Conservation (phyloP, 2,797 vertebrate species). For the Mormyrops attenuatus region DNA sequence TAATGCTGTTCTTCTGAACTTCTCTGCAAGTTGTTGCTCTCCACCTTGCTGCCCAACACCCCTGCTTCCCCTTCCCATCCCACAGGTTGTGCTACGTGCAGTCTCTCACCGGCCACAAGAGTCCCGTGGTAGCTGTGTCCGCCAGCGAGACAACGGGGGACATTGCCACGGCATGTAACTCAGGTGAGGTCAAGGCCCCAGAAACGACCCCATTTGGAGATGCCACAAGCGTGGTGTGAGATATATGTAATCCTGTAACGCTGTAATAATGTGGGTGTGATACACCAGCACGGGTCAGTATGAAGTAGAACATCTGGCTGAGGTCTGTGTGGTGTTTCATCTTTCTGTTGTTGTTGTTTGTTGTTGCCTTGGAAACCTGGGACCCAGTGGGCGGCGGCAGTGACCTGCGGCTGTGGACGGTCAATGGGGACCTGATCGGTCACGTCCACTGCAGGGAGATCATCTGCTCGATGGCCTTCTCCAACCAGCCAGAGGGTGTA, state of each 20-base stretch:
- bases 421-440: conserved; percentile 94
- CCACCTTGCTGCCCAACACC: neutral
- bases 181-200: conserved; percentile 62
- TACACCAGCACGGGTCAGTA: neutral
- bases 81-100: conserved; percentile 90
- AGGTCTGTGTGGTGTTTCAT: neutral
- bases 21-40: neutral
- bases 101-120: conserved; percentile 93
- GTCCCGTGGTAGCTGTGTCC: conserved; percentile 89
- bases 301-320: neutral
- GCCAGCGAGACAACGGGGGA: conserved; percentile 96
- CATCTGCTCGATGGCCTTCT: conserved; percentile 94
- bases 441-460: conserved; percentile 96
- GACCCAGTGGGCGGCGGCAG: conserved; percentile 89
- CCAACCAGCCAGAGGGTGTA: conserved; percentile 93
- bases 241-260: neutral
- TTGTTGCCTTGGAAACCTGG: neutral
- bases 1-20: neutral
- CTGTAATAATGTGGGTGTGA: neutral
- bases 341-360: neutral
- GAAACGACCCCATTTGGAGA: neutral
- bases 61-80: conserved; percentile 12
- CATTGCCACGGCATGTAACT: conserved; percentile 95
- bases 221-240: neutral
- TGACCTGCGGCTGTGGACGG: conserved; percentile 94